phyloP scores from a whole-genome alignment of 2,113 vertebrate genomes.

The Rafetus swinhoei region DNA sequence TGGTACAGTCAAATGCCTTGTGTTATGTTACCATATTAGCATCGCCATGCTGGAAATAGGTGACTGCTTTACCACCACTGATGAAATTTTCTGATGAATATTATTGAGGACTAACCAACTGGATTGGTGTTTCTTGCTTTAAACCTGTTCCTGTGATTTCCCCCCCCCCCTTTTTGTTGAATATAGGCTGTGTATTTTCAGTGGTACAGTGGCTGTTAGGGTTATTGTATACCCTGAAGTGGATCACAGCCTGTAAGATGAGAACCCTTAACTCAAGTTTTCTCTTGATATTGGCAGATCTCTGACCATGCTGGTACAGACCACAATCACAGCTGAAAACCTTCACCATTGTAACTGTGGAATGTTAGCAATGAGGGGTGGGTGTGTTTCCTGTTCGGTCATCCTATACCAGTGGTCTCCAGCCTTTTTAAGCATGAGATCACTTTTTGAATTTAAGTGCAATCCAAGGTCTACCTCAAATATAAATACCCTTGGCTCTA shows the following conservation, averaged over 20 bases:
- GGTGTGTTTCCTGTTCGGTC: not conserved
- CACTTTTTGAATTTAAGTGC: too few relatives aligned
- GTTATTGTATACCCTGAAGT: accelerated
- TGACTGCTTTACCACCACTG: not conserved
- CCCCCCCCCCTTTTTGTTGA: not conserved
- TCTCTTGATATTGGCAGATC: not conserved
- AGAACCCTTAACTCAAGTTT: not conserved
- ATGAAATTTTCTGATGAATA: not conserved
- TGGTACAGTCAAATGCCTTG: not conserved
- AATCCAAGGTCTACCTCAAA: too few relatives aligned
- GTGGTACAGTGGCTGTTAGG: accelerated
- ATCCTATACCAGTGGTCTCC: too few relatives aligned
- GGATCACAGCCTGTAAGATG: accelerated
- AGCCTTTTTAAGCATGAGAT: too few relatives aligned
- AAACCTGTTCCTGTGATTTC: accelerated
- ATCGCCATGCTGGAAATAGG: not conserved
- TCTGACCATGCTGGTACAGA: not conserved
- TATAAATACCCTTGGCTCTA: too few relatives aligned
- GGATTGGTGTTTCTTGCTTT: accelerated
- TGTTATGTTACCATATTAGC: not conserved
- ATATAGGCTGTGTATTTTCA: accelerated
- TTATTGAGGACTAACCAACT: accelerated
- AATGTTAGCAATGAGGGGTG: not conserved
- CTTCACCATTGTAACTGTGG: accelerated
- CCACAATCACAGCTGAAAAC: not conserved